Evolutionary conservation across 2,888 invertebrate genomes (phyloP).

Genomic region (Agriopis marginaria): DNA sequence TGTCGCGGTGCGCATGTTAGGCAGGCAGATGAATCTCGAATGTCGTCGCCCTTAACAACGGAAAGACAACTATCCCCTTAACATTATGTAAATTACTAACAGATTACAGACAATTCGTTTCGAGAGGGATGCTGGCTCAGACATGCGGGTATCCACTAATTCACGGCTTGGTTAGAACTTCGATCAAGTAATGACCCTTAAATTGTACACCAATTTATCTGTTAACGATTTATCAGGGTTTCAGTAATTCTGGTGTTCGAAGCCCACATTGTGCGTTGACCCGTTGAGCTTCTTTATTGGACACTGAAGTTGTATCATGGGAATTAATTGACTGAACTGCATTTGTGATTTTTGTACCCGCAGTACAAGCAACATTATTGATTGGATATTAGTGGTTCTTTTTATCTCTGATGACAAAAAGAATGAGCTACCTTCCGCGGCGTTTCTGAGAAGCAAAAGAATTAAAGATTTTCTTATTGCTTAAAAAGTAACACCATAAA

Average conservation of each 20-base stretch:
- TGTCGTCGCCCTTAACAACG: not conserved
- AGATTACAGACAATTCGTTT: constrained; percentile 63
- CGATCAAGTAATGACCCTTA: constrained; percentile 75
- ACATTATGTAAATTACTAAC: constrained; percentile 69
- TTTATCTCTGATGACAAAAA: too few relatives aligned
- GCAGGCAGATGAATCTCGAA: not conserved
- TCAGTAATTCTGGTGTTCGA: constrained; percentile 22
- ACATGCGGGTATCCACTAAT: constrained; percentile 75
- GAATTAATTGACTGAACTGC: constrained; percentile 6
- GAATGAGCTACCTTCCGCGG: too few relatives aligned
- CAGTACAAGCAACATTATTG: too few relatives aligned
- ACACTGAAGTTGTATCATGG: not conserved
- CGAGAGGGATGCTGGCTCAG: constrained; percentile 68
- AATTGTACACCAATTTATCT: constrained; percentile 81
- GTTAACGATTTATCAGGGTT: constrained; percentile 55
- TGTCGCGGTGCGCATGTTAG: too few relatives aligned
- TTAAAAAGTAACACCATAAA: too few relatives aligned
- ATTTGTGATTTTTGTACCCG: not conserved
- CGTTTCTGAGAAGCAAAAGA: too few relatives aligned
- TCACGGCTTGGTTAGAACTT: constrained; percentile 56
- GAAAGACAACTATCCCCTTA: constrained; percentile 35
- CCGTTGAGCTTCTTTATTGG: constrained; percentile 12
- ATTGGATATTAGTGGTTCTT: too few relatives aligned
- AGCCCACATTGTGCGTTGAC: constrained; percentile 39
- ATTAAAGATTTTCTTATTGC: too few relatives aligned